Percentiles rank a stretch among this genome's conserved stretches.
These are phyloP conservation scores for Leuctra nigra DNA, from an alignment of 2,888 invertebrate species.

Conservation along the genomic window DNA sequence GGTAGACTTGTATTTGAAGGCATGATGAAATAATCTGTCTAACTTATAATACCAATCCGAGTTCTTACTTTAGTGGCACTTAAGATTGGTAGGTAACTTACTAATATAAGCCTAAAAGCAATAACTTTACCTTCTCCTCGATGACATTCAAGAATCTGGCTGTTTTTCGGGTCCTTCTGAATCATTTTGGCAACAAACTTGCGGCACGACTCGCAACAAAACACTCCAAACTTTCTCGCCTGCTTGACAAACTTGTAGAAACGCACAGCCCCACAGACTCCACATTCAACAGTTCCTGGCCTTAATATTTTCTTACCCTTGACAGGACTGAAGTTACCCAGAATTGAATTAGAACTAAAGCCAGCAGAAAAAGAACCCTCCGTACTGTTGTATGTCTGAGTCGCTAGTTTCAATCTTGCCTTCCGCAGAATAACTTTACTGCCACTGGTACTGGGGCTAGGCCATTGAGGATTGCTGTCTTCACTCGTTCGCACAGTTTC, in stretches of 20 bases:
- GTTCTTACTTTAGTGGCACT: no score
- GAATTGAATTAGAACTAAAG: conserved; percentile 34
- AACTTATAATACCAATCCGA: no score
- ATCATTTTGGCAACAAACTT: conserved; percentile 81
- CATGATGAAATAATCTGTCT: no score
- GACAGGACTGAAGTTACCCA: neutral
- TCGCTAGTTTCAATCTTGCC: conserved; percentile 56
- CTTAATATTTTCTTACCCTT: conserved; percentile 1
- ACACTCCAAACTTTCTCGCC: conserved; percentile 75
- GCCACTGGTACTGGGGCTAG: conserved; percentile 36
- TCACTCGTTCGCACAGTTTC: neutral
- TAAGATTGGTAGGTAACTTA: no score
- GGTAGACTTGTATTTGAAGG: no score
- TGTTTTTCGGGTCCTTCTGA: conserved; percentile 52
- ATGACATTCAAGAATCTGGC: conserved; percentile 55
- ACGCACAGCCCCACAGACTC: conserved; percentile 70
- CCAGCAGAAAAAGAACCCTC: conserved; percentile 60
- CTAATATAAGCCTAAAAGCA: no score
- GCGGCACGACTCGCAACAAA: conserved; percentile 78
- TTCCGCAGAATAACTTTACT: conserved; percentile 64
- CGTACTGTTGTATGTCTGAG: conserved; percentile 38
- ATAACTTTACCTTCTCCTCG: conserved; percentile 54
- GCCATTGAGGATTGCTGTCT: neutral
- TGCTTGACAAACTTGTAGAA: conserved; percentile 71
- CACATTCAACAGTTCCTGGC: conserved; percentile 53